A percentile compares a stretch with the other conserved stretches of the same genome.
Evolutionary conservation across 2,888 invertebrate species (phyloP).

Genomic region (Labia minor): DNA sequence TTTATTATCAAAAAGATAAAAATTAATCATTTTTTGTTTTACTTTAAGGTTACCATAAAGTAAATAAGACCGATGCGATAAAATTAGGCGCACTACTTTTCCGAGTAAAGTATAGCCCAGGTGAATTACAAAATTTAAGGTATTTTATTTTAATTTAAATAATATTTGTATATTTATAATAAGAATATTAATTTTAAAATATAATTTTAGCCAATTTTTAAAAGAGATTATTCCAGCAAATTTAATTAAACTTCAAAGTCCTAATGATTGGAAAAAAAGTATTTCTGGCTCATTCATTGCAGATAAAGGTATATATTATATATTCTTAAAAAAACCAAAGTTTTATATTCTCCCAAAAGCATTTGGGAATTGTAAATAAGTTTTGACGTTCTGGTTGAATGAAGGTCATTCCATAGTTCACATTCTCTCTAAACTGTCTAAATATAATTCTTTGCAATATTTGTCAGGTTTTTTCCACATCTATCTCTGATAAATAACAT

Average conservation of each 20-base stretch:
- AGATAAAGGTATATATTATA: conserved; percentile 37
- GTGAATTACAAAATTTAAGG: conserved; percentile 44
- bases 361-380: too few species aligned
- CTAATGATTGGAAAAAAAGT: conserved; percentile 71
- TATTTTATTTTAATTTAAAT: conserved; percentile 38
- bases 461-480: too few species aligned
- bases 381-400: too few species aligned
- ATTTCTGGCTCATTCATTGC: conserved; percentile 53
- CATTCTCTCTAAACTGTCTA: too few species aligned
- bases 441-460: too few species aligned
- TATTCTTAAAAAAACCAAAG: not conserved
- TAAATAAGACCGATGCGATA: conserved; percentile 64
- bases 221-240: conserved; percentile 68
- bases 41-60: conserved; percentile 73
- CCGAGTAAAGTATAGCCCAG: conserved; percentile 60
- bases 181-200: not conserved
- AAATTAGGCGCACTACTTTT: conserved; percentile 71
- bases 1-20: too few species aligned
- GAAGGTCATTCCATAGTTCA: too few species aligned
- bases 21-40: too few species aligned
- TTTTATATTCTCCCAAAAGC: too few species aligned
- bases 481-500: too few species aligned
- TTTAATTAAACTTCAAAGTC: conserved; percentile 55
- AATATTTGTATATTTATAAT: conserved; percentile 13
- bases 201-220: conserved; percentile 41